phyloP scores from a whole-genome alignment of 2,888 invertebrate species.

The Melitaea athalia region DNA sequence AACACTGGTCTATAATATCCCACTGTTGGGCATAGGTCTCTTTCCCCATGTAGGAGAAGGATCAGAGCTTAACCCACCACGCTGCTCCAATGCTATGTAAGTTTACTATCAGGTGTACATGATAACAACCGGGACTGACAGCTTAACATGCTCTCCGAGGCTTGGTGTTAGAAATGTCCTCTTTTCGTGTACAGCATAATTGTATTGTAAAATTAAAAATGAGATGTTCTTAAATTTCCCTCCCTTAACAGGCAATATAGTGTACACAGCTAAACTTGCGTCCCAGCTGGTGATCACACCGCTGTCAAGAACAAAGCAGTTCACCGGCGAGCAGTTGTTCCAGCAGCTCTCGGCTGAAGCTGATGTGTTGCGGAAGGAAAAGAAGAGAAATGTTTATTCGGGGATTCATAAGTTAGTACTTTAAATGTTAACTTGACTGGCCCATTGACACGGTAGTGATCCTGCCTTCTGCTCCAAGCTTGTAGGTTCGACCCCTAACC shows the following conservation, averaged over 20 bases:
- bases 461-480: no score
- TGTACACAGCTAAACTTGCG: conserved; percentile 87
- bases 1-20: no score
- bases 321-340: conserved; percentile 86
- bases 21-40: no score
- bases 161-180: no score
- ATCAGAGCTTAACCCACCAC: no score
- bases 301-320: conserved; percentile 81
- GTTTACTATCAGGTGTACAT: no score
- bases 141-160: no score
- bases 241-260: conserved; percentile 77
- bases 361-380: conserved; percentile 90
- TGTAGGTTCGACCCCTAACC: no score
- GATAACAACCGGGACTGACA: no score
- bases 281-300: conserved; percentile 85
- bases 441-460: background rate
- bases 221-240: background rate
- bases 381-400: conserved; percentile 90
- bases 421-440: background rate
- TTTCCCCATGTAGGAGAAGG: no score
- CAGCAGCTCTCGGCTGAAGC: conserved; percentile 88
- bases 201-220: background rate
- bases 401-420: conserved; percentile 87
- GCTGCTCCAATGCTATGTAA: no score
- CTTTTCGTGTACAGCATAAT: no score